Evolutionary conservation across 2,113 vertebrate species (phyloP).

Genomic region (Stictonetta naevosa): DNA sequence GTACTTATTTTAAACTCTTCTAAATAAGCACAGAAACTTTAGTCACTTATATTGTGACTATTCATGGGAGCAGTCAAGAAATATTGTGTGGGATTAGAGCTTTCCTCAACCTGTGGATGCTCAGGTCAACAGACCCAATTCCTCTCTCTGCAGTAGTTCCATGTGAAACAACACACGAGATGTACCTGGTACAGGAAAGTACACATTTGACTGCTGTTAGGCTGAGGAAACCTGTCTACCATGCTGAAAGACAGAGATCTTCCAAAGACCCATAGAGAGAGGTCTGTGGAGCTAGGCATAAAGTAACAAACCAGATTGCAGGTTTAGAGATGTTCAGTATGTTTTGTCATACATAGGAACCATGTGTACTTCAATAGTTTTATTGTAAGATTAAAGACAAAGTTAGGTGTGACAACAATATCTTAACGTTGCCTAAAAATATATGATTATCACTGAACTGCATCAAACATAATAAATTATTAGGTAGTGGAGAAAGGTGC

Average conservation of each 20-base stretch:
- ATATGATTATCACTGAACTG: background rate
- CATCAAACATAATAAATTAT: background rate
- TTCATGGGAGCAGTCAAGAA: background rate
- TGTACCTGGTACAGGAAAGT: background rate
- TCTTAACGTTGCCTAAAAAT: background rate
- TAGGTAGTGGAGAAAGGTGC: background rate
- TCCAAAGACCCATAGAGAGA: background rate
- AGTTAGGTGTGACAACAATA: background rate
- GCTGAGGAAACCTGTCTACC: background rate
- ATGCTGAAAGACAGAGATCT: background rate
- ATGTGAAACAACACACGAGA: background rate
- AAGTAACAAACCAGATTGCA: background rate
- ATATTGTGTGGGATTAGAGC: background rate
- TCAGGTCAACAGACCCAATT: fast-evolving
- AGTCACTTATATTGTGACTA: background rate
- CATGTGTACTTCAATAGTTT: background rate
- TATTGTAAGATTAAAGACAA: background rate
- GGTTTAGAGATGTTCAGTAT: background rate
- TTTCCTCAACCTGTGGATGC: background rate
- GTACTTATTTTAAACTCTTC: background rate
- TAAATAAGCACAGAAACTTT: background rate
- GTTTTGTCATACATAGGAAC: background rate
- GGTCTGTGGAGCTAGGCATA: background rate
- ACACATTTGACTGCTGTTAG: fast-evolving
- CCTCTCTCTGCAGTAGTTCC: fast-evolving